Evolutionary conservation across 2,797 vertebrate genomes (phyloP).

Genomic region (Podarcis lilfordi): DNA sequence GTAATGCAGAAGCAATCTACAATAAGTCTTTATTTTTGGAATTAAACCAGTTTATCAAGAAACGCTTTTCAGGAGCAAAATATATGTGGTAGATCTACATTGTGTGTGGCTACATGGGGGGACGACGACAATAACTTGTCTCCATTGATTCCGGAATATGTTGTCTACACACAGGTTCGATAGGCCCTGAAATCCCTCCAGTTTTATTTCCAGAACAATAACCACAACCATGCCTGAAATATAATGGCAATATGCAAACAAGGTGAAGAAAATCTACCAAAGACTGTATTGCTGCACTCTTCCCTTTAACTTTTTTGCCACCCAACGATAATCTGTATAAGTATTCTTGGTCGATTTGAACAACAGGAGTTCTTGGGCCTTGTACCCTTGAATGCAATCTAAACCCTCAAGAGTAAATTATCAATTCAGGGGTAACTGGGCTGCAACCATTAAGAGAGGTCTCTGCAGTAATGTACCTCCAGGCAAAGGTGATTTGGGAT

Average conservation of each 20-base stretch:
- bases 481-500: background rate
- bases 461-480: background rate
- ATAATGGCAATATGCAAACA: background rate
- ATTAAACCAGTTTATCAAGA: too few relatives aligned
- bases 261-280: background rate
- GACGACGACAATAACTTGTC: too few relatives aligned
- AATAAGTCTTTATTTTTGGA: too few relatives aligned
- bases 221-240: background rate
- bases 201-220: background rate
- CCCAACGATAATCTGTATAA: background rate
- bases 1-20: too few relatives aligned
- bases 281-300: background rate
- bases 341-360: background rate
- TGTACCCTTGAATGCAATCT: background rate
- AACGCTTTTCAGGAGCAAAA: too few relatives aligned
- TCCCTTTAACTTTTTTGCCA: background rate
- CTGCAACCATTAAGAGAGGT: background rate
- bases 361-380: background rate
- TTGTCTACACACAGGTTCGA: background rate
- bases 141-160: too few relatives aligned
- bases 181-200: background rate
- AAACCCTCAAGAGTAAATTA: background rate
- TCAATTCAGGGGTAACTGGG: constrained; percentile 19
- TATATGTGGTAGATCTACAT: too few relatives aligned
- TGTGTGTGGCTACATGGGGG: too few relatives aligned